A percentile compares a stretch with the other conserved stretches of the same genome.
Evolutionary conservation across 2,113 vertebrate species (phyloP).

Genomic region (Dromiciops gliroides): DNA sequence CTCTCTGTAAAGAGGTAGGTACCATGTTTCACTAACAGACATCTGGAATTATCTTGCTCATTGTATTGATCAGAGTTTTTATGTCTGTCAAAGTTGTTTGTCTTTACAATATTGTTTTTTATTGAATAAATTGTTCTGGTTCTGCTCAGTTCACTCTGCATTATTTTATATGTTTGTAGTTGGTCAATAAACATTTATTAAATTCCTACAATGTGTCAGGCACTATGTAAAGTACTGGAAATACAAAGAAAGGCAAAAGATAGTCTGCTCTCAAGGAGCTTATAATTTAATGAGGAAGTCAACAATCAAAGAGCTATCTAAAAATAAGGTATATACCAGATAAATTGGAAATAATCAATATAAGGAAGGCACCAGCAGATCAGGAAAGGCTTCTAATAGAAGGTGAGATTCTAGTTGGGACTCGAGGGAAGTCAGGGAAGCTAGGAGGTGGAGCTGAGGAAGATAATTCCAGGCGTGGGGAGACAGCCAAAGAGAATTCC

Average conservation of each 20-base stretch:
- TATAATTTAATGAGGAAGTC: neutral
- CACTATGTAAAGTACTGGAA: neutral
- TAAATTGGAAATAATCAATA: neutral
- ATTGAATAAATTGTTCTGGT: neutral
- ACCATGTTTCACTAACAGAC: too few species aligned
- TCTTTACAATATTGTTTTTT: neutral
- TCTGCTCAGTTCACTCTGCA: neutral
- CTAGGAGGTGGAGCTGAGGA: neutral
- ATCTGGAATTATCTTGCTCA: neutral
- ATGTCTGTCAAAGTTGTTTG: neutral
- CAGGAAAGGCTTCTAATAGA: neutral
- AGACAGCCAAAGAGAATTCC: neutral
- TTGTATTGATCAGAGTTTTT: neutral
- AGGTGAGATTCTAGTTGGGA: neutral
- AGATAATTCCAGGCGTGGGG: neutral
- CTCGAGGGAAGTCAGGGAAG: neutral
- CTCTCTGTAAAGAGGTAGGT: neutral
- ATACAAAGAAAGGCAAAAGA: neutral
- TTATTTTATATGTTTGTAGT: neutral
- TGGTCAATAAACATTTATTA: neutral
- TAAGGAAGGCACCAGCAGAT: neutral
- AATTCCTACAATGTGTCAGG: neutral
- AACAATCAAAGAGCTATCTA: neutral
- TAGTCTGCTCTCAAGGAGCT: neutral
- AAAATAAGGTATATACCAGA: neutral